These are phyloP conservation scores for Microhierax caerulescens DNA, from an alignment of 2,797 vertebrate species.

Conservation along the genomic window DNA sequence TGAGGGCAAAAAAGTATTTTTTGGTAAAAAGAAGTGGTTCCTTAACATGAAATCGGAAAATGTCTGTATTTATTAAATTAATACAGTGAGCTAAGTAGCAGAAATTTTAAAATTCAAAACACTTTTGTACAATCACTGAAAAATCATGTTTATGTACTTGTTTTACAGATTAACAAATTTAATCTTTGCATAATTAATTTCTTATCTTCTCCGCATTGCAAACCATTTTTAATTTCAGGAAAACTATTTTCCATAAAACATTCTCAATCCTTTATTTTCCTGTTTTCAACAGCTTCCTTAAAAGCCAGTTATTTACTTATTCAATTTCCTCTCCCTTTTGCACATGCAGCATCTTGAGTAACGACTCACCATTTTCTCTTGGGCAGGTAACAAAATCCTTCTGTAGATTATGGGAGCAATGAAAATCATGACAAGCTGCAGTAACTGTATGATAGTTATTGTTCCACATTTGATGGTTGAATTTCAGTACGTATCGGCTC, in stretches of 20 bases:
- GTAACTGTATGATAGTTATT: slow-evolving; percentile 16
- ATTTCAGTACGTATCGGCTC: not conserved
- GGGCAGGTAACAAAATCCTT: slow-evolving; percentile 49
- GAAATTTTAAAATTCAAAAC: not conserved
- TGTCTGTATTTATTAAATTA: not conserved
- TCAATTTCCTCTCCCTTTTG: slow-evolving; percentile 16
- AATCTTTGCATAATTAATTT: not conserved
- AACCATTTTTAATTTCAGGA: not conserved
- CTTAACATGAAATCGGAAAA: not conserved
- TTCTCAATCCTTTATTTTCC: not conserved
- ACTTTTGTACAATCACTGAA: not conserved
- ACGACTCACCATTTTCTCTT: not conserved
- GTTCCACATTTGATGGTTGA: not conserved
- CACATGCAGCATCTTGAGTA: slow-evolving; percentile 18
- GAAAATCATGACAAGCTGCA: slow-evolving; percentile 36
- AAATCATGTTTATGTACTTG: not conserved
- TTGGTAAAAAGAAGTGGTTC: not conserved
- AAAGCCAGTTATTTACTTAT: slow-evolving; percentile 36
- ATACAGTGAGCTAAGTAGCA: not conserved
- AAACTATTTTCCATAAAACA: not conserved
- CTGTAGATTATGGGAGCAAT: slow-evolving; percentile 35
- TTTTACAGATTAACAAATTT: not conserved
- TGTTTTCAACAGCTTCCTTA: slow-evolving; percentile 2
- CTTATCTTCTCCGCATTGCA: not conserved
- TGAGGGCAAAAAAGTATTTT: not conserved